Evolutionary conservation across 2,113 vertebrate species (phyloP).

Genomic region (Callospermophilus lateralis): DNA sequence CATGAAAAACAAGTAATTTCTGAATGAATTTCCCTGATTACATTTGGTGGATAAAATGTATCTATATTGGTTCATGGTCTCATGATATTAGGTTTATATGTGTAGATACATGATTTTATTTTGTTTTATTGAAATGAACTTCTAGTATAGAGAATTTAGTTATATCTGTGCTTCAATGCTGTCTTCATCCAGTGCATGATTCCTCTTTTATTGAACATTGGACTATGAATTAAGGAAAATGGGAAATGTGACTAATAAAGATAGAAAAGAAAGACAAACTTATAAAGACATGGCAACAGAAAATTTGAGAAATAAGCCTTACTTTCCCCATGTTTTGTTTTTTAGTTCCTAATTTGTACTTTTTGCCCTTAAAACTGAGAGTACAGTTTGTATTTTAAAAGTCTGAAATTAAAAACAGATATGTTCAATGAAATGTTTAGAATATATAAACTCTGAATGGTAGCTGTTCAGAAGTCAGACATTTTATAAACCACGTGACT

Average conservation of each 20-base stretch:
- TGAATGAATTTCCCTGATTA: not conserved
- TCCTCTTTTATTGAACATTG: not conserved
- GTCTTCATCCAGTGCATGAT: not conserved
- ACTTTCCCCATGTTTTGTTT: not conserved
- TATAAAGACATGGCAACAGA: not conserved
- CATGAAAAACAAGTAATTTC: not conserved
- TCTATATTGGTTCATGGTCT: not conserved
- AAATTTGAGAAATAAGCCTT: not conserved
- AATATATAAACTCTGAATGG: not conserved
- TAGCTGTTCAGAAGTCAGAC: not conserved
- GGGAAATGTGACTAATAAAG: not conserved
- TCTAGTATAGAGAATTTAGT: not conserved
- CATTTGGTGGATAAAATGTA: not conserved
- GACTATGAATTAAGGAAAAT: not conserved
- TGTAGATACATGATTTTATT: not conserved
- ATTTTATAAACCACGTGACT: not conserved
- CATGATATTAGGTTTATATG: not conserved
- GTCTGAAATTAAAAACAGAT: not conserved
- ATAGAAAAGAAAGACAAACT: not conserved
- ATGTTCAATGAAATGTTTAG: not conserved
- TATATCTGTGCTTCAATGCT: not conserved
- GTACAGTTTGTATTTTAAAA: not conserved
- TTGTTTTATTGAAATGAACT: not conserved
- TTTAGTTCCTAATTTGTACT: not conserved
- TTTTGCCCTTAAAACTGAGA: slow-evolving; percentile 1